Conservation (phyloP, 2,113 vertebrate species). For the Todiramphus chloris region DNA sequence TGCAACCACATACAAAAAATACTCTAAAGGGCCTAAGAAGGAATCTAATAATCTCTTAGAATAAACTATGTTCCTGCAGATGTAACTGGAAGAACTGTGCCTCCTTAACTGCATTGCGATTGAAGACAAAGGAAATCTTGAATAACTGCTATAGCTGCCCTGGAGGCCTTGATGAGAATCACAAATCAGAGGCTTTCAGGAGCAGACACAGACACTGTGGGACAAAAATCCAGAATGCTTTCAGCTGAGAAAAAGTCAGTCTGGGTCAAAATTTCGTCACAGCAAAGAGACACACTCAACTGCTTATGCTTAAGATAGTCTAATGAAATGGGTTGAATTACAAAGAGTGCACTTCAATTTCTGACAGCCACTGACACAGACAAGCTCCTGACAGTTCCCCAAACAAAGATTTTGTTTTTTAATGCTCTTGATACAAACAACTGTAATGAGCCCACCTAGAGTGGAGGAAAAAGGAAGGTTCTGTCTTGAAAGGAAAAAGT, state of each 20-base stretch:
- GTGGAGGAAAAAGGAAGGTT: background rate
- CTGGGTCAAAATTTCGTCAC: background rate
- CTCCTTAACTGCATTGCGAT: background rate
- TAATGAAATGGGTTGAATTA: constrained; percentile 6
- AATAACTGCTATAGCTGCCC: background rate
- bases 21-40: background rate
- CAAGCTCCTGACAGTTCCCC: background rate
- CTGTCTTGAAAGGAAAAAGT: background rate
- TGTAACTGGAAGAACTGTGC: background rate
- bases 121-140: background rate
- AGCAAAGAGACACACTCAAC: background rate
- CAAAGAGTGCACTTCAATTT: background rate
- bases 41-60: background rate
- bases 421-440: background rate
- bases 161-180: background rate
- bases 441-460: background rate
- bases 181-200: background rate
- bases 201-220: background rate
- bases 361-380: background rate
- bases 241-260: background rate
- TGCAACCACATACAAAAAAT: background rate
- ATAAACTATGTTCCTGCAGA: background rate
- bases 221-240: background rate
- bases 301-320: background rate
- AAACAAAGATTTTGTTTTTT: background rate